Evolutionary conservation across 2,888 invertebrate species (phyloP).

Genomic region (Himalopsyche japonica): DNA sequence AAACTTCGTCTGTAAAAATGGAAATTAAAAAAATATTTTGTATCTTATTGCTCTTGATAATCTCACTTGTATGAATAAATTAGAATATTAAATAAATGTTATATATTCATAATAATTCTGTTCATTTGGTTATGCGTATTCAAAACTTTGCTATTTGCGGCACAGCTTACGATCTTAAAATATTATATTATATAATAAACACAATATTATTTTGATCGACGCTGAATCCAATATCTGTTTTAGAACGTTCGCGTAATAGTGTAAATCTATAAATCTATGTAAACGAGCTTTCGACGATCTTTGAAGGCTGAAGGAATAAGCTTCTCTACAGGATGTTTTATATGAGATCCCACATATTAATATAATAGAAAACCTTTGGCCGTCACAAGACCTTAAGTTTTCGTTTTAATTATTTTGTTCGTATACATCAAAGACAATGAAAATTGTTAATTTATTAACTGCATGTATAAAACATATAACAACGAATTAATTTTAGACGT

Average conservation of each 20-base stretch:
- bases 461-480: background rate
- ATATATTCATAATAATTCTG: too few relatives aligned
- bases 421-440: background rate
- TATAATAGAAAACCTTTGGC: background rate
- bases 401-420: background rate
- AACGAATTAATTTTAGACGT: background rate
- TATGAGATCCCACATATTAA: background rate
- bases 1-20: too few relatives aligned
- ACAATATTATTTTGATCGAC: background rate
- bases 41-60: too few relatives aligned
- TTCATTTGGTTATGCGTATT: too few relatives aligned
- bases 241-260: background rate
- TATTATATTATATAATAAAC: background rate
- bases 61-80: too few relatives aligned
- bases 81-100: too few relatives aligned
- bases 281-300: background rate
- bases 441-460: background rate
- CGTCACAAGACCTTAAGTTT: background rate
- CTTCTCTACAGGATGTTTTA: background rate
- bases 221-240: background rate
- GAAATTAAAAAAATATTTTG: too few relatives aligned
- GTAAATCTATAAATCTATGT: background rate
- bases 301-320: background rate
- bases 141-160: background rate
- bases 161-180: background rate